These are phyloP conservation scores for Aegotheles bennettii DNA, from an alignment of 2,113 vertebrate species.

Conservation along the genomic window DNA sequence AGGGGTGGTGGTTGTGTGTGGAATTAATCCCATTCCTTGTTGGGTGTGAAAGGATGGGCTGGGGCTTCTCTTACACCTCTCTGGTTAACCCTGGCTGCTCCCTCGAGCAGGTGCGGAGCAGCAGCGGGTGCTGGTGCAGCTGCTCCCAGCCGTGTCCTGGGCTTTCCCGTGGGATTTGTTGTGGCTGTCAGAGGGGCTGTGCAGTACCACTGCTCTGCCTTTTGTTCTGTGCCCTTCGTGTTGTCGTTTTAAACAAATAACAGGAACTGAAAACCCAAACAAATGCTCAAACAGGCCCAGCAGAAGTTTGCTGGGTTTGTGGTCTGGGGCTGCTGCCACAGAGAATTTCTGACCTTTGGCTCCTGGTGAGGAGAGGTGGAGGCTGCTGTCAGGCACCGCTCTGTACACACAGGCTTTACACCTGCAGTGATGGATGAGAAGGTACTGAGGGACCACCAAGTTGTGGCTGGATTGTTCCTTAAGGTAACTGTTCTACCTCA, in stretches of 20 bases:
- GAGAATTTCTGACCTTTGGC: not conserved
- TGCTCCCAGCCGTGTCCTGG: not conserved
- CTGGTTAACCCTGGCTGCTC: not conserved
- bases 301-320: not conserved
- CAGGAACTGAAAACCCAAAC: not conserved
- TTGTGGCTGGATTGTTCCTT: not conserved
- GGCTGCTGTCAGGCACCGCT: not conserved
- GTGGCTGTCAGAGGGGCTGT: fast-evolving
- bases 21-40: not conserved
- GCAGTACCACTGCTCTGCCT: not conserved
- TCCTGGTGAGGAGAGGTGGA: fast-evolving
- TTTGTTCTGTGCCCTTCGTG: not conserved
- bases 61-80: fast-evolving
- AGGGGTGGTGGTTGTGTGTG: not conserved
- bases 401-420: fast-evolving
- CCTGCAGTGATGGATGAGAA: not conserved
- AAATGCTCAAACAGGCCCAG: not conserved
- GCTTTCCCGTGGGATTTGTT: not conserved
- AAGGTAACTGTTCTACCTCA: not conserved
- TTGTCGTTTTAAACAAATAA: not conserved
- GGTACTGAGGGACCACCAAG: fast-evolving
- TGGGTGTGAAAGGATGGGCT: not conserved
- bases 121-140: not conserved
- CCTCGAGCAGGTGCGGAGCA: fast-evolving
- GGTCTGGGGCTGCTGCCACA: fast-evolving